These are phyloP conservation scores for Probaryconus sp. DNA, from an alignment of 1,140 invertebrate species.

Conservation along the genomic window DNA sequence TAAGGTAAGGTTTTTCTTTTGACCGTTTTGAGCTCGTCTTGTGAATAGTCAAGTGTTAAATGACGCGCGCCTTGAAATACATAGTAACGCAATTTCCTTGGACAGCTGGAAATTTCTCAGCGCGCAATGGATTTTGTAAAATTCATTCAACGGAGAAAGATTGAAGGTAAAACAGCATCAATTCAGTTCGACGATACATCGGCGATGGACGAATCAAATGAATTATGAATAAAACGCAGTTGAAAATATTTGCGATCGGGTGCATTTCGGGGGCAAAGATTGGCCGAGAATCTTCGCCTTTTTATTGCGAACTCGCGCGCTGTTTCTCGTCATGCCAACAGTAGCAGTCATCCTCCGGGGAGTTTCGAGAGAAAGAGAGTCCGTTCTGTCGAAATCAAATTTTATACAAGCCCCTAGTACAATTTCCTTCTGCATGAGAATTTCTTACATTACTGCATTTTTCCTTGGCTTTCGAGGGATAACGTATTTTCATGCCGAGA, in stretches of 20 bases:
- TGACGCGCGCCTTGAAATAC: constrained; percentile 52
- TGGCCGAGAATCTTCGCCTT: constrained; percentile 30
- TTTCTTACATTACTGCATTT: constrained; percentile 1
- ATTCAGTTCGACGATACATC: constrained; percentile 45
- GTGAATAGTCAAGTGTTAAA: constrained; percentile 49
- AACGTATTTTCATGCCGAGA: constrained; percentile 5
- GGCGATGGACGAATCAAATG: constrained; percentile 40
- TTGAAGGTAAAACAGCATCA: constrained; percentile 44
- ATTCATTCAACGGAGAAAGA: constrained; percentile 46
- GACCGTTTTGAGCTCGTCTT: constrained; percentile 32
- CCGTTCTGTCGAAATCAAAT: constrained; percentile 18
- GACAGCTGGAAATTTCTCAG: constrained; percentile 57
- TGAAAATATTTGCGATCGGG: constrained; percentile 54
- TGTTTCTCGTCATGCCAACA: constrained; percentile 34
- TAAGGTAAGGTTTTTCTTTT: constrained; percentile 51
- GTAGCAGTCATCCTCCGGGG: constrained; percentile 3
- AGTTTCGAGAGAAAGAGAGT: constrained; percentile 8
- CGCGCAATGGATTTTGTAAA: constrained; percentile 51
- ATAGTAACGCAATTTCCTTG: constrained; percentile 39
- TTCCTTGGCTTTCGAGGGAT: background rate
- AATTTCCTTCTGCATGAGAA: constrained; percentile 8
- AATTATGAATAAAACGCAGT: constrained; percentile 63
- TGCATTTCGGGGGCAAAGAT: constrained; percentile 48
- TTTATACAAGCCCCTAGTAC: constrained; percentile 3
- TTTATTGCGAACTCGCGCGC: constrained; percentile 38